Conservation (phyloP, 2,888 invertebrate genomes). For the Heliconius ethilla region DNA sequence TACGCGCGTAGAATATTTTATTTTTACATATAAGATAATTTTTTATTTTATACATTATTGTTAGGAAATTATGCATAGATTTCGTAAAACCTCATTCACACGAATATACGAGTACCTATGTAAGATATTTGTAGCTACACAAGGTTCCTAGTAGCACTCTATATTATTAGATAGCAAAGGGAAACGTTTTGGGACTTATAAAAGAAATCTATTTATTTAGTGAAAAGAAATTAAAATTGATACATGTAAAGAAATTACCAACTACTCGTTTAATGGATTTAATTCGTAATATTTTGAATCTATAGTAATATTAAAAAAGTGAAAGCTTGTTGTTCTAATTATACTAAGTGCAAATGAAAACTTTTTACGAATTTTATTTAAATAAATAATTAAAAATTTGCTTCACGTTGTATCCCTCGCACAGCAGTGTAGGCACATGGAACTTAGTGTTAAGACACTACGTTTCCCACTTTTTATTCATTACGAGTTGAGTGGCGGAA, state of each 20-base stretch:
- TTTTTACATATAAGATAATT: slow-evolving; percentile 1
- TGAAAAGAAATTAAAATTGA: slow-evolving; percentile 25
- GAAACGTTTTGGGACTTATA: slow-evolving; percentile 20
- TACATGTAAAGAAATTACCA: neutral
- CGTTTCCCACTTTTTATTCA: no score
- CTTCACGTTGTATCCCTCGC: no score
- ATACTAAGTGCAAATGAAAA: slow-evolving; percentile 13
- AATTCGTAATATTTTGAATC: neutral
- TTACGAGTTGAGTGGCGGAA: no score
- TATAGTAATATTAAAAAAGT: neutral
- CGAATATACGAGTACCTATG: no score
- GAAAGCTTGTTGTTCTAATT: neutral
- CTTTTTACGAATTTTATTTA: neutral
- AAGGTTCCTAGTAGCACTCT: slow-evolving; percentile 18
- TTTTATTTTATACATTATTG: neutral
- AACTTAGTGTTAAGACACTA: no score
- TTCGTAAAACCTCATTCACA: neutral
- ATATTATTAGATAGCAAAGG: slow-evolving; percentile 22
- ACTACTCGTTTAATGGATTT: slow-evolving; percentile 15
- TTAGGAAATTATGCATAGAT: slow-evolving; percentile 1
- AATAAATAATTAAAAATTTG: no score
- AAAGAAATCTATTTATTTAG: slow-evolving; percentile 10
- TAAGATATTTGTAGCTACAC: neutral
- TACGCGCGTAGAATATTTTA: slow-evolving; percentile 17
- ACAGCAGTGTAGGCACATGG: no score